phyloP scores from a whole-genome alignment of 2,888 invertebrate genomes.

The Drosophila diplacantha region DNA sequence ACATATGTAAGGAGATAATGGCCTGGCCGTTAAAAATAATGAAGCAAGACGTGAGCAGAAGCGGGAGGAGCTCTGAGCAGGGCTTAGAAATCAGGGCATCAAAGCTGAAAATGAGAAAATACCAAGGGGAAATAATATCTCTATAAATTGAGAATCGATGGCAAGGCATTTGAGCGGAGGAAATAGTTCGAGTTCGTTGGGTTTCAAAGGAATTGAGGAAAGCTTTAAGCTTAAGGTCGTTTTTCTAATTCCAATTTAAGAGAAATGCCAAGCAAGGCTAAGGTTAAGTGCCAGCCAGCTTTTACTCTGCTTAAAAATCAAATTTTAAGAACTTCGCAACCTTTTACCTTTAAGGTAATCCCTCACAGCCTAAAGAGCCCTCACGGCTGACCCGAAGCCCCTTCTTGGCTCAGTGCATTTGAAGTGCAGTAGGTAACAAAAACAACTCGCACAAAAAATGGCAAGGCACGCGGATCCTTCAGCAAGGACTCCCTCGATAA shows the following conservation, averaged over 20 bases:
- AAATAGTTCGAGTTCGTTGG: slow-evolving; percentile 20
- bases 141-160: slow-evolving; percentile 41
- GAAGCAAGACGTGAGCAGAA: slow-evolving; percentile 44
- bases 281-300: not conserved
- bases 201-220: not conserved
- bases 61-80: not conserved
- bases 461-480: slow-evolving; percentile 20
- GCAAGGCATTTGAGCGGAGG: slow-evolving; percentile 15
- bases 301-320: too few species aligned
- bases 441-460: slow-evolving; percentile 7
- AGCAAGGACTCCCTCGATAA: slow-evolving; percentile 25
- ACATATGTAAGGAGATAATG: slow-evolving; percentile 64
- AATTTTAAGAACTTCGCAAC: not conserved
- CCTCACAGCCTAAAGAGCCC: not conserved
- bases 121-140: slow-evolving; percentile 13
- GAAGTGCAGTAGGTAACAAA: slow-evolving; percentile 63
- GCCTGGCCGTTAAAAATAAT: slow-evolving; percentile 64
- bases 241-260: not conserved
- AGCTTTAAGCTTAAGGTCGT: too few species aligned
- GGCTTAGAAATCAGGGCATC: slow-evolving; percentile 33
- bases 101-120: slow-evolving; percentile 33
- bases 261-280: not conserved
- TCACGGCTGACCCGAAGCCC: slow-evolving; percentile 31
- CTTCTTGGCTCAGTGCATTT: slow-evolving; percentile 60
- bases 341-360: slow-evolving; percentile 5